phyloP scores from a whole-genome alignment of 1,140 invertebrate genomes.

The Musca domestica region DNA sequence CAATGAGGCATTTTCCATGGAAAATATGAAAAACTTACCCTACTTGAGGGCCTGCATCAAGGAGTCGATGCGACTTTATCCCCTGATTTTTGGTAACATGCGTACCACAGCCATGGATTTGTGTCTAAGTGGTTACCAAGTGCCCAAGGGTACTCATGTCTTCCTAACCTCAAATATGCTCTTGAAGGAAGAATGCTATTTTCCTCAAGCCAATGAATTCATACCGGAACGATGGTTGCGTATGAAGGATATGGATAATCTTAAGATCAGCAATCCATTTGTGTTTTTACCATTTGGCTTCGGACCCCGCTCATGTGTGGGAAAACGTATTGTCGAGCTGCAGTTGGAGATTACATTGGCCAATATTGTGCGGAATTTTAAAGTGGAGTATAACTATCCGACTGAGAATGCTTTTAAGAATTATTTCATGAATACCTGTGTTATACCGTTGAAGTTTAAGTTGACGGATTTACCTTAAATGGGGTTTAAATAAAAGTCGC shows the following conservation, averaged over 20 bases:
- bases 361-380: slow-evolving; percentile 60
- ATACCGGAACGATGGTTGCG: slow-evolving; percentile 63
- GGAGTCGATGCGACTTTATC: slow-evolving; percentile 60
- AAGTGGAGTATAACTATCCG: slow-evolving; percentile 57
- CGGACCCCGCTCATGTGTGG: slow-evolving; percentile 60
- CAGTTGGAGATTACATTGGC: slow-evolving; percentile 65
- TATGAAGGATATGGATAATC: slow-evolving; percentile 45
- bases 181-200: slow-evolving; percentile 56
- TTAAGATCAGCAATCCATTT: slow-evolving; percentile 57
- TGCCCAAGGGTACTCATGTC: slow-evolving; percentile 61
- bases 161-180: slow-evolving; percentile 53
- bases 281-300: slow-evolving; percentile 63
- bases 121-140: slow-evolving; percentile 59
- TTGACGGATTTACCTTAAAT: slow-evolving; percentile 41
- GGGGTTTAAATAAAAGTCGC: no score
- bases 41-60: slow-evolving; percentile 68
- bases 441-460: slow-evolving; percentile 45
- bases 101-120: slow-evolving; percentile 57
- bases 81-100: slow-evolving; percentile 56
- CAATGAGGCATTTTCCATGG: slow-evolving; percentile 56
- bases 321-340: slow-evolving; percentile 69
- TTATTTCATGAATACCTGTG: slow-evolving; percentile 41
- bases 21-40: slow-evolving; percentile 56
- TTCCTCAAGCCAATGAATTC: slow-evolving; percentile 57
- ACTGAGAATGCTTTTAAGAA: slow-evolving; percentile 41